Evolutionary conservation across 2,797 vertebrate genomes (phyloP).

Genomic region (Labroides dimidiatus): DNA sequence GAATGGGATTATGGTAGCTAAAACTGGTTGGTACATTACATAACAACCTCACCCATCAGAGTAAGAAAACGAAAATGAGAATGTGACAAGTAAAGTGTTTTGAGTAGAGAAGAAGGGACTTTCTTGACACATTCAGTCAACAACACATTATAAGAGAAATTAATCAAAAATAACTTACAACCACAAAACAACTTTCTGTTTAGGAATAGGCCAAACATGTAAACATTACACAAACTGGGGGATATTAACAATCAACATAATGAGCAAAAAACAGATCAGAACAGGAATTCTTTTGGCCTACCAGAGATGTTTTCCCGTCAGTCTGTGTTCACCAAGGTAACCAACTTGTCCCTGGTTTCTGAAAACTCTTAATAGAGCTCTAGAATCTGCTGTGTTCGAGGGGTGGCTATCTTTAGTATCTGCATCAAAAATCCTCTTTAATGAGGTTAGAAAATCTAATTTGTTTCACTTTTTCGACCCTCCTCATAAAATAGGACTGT

Average conservation of each 20-base stretch:
- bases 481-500: conserved; percentile 25
- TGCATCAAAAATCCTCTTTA: conserved; percentile 54
- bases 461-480: not conserved
- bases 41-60: too few species aligned
- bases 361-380: conserved; percentile 14
- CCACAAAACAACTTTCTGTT: too few species aligned
- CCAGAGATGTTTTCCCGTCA: not conserved
- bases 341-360: conserved; percentile 1
- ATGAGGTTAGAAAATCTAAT: conserved; percentile 48
- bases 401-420: conserved; percentile 32
- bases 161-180: too few species aligned
- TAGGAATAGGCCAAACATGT: too few species aligned
- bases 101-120: too few species aligned
- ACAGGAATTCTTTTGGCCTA: not conserved
- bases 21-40: too few species aligned
- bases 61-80: too few species aligned
- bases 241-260: not conserved
- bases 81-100: too few species aligned
- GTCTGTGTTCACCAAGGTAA: not conserved
- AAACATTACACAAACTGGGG: not conserved
- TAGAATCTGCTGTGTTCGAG: conserved; percentile 11
- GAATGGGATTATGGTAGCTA: too few species aligned
- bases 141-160: too few species aligned
- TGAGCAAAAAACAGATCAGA: not conserved
- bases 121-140: too few species aligned